phyloP scores from a whole-genome alignment of 2,113 vertebrate species.

The Rhombomys opimus region DNA sequence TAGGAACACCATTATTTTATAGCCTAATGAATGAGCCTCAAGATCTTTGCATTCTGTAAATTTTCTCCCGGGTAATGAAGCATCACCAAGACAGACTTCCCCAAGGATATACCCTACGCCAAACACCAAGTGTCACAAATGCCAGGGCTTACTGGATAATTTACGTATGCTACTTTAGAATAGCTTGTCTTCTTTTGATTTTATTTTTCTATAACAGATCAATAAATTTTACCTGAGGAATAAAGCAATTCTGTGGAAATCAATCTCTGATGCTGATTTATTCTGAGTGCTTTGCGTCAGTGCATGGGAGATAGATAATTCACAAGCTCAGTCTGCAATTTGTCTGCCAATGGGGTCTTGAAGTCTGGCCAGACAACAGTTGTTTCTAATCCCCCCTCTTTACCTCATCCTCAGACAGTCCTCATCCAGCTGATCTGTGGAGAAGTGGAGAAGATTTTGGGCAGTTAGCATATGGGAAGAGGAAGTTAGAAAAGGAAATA shows the following conservation, averaged over 20 bases:
- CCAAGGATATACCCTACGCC: not conserved
- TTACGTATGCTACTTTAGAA: constrained; percentile 60
- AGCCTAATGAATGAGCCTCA: not conserved
- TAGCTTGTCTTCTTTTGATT: constrained; percentile 39
- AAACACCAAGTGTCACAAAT: constrained; percentile 61
- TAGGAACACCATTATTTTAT: not conserved
- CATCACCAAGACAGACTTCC: not conserved
- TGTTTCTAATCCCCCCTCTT: constrained; percentile 10
- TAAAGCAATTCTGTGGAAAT: constrained; percentile 68
- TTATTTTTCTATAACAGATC: constrained; percentile 44
- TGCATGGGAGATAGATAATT: constrained; percentile 72
- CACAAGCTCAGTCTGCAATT: constrained; percentile 13
- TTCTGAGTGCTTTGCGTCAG: constrained; percentile 63
- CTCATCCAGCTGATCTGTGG: constrained; percentile 26
- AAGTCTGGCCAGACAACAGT: not conserved
- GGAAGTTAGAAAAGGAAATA: not conserved
- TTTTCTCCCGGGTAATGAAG: constrained; percentile 29
- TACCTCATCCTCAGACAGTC: constrained; percentile 49
- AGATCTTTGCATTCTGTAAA: not conserved
- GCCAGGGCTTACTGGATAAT: constrained; percentile 52
- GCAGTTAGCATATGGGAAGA: not conserved
- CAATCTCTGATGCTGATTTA: constrained; percentile 69
- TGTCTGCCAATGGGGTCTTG: constrained; percentile 60
- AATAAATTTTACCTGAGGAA: constrained; percentile 74
- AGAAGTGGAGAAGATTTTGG: not conserved